Base-by-base conservation (phyloP, 2,113 vertebrate genomes). In the Pterocles burchelli region DNA sequence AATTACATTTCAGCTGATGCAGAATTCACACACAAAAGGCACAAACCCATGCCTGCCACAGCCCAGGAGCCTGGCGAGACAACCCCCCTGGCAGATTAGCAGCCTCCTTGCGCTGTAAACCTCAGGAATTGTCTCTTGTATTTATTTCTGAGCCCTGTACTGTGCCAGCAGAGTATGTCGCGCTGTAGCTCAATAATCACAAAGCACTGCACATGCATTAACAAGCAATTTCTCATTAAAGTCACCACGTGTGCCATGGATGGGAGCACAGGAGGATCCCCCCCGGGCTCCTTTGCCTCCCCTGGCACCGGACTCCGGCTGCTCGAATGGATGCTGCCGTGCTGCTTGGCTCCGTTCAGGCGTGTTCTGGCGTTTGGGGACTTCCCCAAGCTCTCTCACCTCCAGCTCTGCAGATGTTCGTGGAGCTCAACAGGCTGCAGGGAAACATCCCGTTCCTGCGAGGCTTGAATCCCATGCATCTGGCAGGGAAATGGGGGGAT, bases 301-400 rank as follows among this genome's bases (percentile, higher is more conserved):
- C 48, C 29, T 1, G 0, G 70, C 78, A 21, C 34, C 1, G 2
- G 43, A 38, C 55, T 45, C 41, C 1, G 17, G 49, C 70, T 38
- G 70, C 84, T 93, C 51, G 31, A 13, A 6, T 3, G 57, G 81
- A 77, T 63, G 63, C 29, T 1, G 22, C 88, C 0, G 2, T 2
- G 25, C 36, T 58, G 34, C 51, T 63, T 5, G 1, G 1, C 55
- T 70, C 45, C 3, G 1, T 11, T 63, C 49, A 6, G 75, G 18
- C 13, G 0, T 14, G 2, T 2, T 13, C 14, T 0, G 1, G 8
- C 3, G 5, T 29, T 21, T 2, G 24, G 75, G 70, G 59, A 45
- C 13, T 81, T 58, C 17, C 31, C 48, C 0, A 0, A 58, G 41
- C 54, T 10, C 17, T 6, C 41, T 41, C 80, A 41, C 31, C 63